These are phyloP conservation scores for Sorex maritimensis DNA, from an alignment of 2,797 vertebrate genomes.

Conservation along the genomic window DNA sequence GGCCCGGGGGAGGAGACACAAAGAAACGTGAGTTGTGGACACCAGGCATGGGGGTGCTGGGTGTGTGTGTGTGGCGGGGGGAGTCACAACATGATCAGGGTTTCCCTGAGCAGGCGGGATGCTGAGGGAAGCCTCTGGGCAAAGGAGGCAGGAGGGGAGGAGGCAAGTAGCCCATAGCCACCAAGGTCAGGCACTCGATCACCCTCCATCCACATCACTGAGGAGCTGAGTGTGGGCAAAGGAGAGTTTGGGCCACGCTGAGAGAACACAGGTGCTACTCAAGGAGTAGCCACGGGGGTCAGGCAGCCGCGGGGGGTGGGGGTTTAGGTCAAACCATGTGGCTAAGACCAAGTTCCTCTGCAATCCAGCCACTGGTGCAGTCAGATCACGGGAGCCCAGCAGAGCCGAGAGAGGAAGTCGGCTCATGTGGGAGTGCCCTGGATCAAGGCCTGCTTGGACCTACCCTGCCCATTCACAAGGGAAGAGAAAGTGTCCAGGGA, in stretches of 20 bases:
- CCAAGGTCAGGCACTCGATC: not conserved
- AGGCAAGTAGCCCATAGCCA: not conserved
- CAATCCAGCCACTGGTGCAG: too few relatives aligned
- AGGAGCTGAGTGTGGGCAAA: fast-evolving
- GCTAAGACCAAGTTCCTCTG: not conserved
- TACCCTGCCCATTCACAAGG: not conserved
- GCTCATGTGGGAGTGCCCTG: too few relatives aligned
- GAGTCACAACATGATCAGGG: not conserved
- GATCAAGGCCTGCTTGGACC: too few relatives aligned
- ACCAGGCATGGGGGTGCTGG: fast-evolving
- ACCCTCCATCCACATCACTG: fast-evolving
- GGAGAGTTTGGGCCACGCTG: fast-evolving
- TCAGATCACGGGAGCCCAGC: too few relatives aligned
- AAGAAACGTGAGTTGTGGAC: not conserved
- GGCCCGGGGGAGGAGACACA: not conserved
- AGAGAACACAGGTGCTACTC: not conserved
- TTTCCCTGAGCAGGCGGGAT: not conserved
- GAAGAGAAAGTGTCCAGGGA: not conserved
- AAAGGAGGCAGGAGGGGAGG: not conserved
- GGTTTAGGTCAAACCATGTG: not conserved
- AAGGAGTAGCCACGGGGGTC: fast-evolving
- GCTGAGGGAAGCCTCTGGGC: too few relatives aligned
- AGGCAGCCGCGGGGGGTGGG: not conserved
- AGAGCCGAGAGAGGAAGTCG: not conserved
- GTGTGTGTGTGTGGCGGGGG: not conserved